A percentile compares a stretch with the other conserved stretches of the same genome.
Evolutionary conservation across 2,888 invertebrate species (phyloP).

Genomic region (Himalopsyche japonica): DNA sequence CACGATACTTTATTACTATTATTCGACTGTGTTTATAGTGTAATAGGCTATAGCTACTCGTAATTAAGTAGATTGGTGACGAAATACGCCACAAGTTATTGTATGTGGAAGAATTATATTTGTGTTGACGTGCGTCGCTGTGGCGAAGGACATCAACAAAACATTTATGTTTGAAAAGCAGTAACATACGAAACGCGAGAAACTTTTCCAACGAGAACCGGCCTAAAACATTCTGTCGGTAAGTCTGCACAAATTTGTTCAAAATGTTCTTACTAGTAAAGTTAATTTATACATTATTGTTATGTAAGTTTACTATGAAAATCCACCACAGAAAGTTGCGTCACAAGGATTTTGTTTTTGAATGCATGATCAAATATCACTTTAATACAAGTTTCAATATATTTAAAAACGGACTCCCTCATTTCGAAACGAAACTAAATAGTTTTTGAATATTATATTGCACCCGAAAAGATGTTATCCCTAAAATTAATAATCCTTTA

Average conservation of each 20-base stretch:
- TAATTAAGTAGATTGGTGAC: not conserved
- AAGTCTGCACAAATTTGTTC: not conserved
- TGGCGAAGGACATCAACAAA: not conserved
- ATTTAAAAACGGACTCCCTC: no score
- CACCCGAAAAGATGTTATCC: no score
- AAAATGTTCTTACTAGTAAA: not conserved
- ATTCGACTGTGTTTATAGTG: constrained; percentile 17
- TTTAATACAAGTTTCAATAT: no score
- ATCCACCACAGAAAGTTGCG: not conserved
- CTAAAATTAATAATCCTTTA: no score
- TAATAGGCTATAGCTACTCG: not conserved
- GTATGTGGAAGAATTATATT: not conserved
- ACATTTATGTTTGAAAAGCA: not conserved
- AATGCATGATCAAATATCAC: no score
- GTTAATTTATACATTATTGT: not conserved
- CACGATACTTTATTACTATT: constrained; percentile 41
- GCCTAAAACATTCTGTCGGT: not conserved
- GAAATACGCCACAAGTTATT: not conserved
- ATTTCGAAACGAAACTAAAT: no score
- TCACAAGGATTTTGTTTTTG: not conserved
- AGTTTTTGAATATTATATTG: no score
- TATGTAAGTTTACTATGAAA: not conserved
- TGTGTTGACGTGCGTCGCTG: not conserved
- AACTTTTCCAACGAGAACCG: not conserved
- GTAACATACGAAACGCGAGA: not conserved